Conservation (phyloP, 2,113 vertebrate genomes). For the Chloropsis hardwickii region DNA sequence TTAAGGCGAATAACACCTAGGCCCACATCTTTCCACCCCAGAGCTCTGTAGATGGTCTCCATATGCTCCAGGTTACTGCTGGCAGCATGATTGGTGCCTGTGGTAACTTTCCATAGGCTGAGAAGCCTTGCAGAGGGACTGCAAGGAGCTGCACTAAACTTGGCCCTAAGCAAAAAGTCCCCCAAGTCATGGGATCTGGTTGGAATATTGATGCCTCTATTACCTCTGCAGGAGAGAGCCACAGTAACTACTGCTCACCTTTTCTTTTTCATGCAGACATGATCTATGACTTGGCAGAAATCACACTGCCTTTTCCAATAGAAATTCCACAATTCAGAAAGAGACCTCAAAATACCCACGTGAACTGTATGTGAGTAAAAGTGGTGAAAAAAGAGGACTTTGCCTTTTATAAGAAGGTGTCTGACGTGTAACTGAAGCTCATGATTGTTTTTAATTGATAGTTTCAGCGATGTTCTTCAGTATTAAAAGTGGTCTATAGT, state of each 20-base stretch:
- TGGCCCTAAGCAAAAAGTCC: neutral
- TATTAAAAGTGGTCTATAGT: neutral
- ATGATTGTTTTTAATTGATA: neutral
- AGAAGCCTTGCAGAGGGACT: neutral
- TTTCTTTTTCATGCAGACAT: neutral
- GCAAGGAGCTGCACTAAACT: neutral
- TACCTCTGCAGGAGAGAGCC: neutral
- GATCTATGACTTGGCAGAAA: neutral
- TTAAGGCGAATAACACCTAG: neutral
- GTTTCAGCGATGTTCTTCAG: neutral
- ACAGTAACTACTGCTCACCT: neutral
- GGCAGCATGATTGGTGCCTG: neutral
- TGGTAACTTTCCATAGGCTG: neutral
- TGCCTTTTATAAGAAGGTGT: neutral
- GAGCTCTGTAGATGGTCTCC: neutral
- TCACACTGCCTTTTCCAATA: neutral
- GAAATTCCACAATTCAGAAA: neutral
- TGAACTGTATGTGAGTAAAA: neutral
- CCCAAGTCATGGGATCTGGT: neutral
- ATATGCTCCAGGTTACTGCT: neutral
- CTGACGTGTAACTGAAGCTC: neutral
- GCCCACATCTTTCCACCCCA: neutral
- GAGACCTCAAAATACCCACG: neutral
- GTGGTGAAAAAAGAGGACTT: neutral
- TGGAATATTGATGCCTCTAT: neutral